Percentiles rank a stretch among this genome's conserved stretches.
These are phyloP conservation scores for Tetramorium parvispinum DNA, from an alignment of 1,140 invertebrate genomes.

Conservation along the genomic window DNA sequence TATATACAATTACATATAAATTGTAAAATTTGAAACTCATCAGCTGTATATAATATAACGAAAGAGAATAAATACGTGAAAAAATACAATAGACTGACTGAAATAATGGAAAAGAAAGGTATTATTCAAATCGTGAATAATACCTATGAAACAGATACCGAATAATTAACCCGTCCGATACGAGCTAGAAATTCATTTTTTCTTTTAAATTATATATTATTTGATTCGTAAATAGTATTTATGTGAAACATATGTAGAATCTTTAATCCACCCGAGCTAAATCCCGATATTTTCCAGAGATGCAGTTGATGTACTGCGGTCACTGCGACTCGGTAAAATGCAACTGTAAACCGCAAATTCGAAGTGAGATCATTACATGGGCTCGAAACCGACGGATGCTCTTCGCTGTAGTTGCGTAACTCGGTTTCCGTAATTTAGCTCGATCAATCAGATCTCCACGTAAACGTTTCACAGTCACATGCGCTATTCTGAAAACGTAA, in stretches of 20 bases:
- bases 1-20: background rate
- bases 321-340: slow-evolving; percentile 31
- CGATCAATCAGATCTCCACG: slow-evolving; percentile 4
- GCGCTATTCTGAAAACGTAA: background rate
- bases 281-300: background rate
- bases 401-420: slow-evolving; percentile 28
- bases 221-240: background rate
- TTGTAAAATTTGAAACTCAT: background rate
- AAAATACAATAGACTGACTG: background rate
- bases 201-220: background rate
- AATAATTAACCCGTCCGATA: background rate
- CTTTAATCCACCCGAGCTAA: background rate
- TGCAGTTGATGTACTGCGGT: slow-evolving; percentile 26
- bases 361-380: slow-evolving; percentile 59
- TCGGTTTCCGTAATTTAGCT: slow-evolving; percentile 35
- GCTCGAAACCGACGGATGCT: slow-evolving; percentile 33
- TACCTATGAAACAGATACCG: background rate
- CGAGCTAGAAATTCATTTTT: background rate
- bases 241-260: background rate
- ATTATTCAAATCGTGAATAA: background rate
- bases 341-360: slow-evolving; percentile 58
- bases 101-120: background rate
- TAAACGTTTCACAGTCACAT: background rate
- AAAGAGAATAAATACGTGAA: background rate
- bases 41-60: background rate